These are phyloP conservation scores for Nematolebias whitei DNA, from an alignment of 2,113 vertebrate species.

Conservation along the genomic window DNA sequence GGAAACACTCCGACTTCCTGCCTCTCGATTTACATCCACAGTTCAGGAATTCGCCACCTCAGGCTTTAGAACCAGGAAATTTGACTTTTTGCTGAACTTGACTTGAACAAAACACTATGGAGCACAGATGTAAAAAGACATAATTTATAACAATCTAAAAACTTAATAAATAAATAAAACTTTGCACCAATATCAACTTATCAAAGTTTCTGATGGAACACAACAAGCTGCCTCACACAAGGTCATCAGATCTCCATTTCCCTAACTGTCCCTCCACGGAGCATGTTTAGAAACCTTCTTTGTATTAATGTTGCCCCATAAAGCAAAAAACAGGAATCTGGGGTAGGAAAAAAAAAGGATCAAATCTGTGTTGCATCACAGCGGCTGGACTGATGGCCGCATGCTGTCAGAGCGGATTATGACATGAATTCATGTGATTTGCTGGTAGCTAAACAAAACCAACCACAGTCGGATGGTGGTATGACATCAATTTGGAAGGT, in stretches of 20 bases:
- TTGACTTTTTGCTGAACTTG: slow-evolving; percentile 1
- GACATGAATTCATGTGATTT: neutral
- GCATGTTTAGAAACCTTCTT: slow-evolving; percentile 15
- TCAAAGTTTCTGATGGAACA: neutral
- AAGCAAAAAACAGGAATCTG: too few relatives aligned
- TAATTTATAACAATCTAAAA: too few relatives aligned
- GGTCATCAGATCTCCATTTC: slow-evolving; percentile 7
- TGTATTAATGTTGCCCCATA: too few relatives aligned
- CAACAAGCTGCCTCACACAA: neutral
- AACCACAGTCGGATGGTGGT: slow-evolving; percentile 49
- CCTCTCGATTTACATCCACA: slow-evolving; percentile 13
- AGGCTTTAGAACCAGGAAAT: slow-evolving; percentile 36
- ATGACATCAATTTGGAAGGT: slow-evolving; percentile 62
- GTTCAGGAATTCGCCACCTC: slow-evolving; percentile 10
- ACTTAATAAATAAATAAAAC: too few relatives aligned
- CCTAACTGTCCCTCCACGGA: slow-evolving; percentile 5
- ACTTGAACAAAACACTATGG: neutral
- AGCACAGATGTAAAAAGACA: neutral
- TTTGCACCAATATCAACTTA: too few relatives aligned
- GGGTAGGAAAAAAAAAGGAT: too few relatives aligned
- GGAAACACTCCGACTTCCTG: slow-evolving; percentile 18
- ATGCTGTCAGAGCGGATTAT: too few relatives aligned
- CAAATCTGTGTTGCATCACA: slow-evolving; percentile 28
- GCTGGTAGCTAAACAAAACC: neutral
- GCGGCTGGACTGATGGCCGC: too few relatives aligned